Evolutionary conservation across 2,113 vertebrate genomes (phyloP).

Genomic region (Hylia prasina): DNA sequence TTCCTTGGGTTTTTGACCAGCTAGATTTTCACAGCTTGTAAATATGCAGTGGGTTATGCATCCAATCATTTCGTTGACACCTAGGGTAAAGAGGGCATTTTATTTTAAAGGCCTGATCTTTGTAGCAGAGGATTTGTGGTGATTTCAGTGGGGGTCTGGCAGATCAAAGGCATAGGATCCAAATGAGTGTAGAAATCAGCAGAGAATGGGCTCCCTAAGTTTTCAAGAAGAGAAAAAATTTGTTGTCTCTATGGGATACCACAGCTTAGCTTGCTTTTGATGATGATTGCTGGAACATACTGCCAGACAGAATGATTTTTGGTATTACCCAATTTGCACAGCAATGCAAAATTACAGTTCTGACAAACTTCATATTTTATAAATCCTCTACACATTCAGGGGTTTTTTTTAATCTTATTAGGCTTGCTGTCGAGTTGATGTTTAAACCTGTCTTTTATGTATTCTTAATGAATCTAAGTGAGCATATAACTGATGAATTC

Average conservation of each 20-base stretch:
- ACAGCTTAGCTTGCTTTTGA: constrained; percentile 14
- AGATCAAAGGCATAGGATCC: not conserved
- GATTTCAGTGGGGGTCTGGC: not conserved
- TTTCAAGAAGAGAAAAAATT: not conserved
- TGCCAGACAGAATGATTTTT: constrained; percentile 12
- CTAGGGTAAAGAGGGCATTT: not conserved
- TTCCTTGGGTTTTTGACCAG: not conserved
- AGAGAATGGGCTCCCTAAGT: not conserved
- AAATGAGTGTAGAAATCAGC: not conserved
- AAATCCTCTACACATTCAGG: not conserved
- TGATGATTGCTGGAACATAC: not conserved
- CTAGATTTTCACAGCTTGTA: not conserved
- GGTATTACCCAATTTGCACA: not conserved
- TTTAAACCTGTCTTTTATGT: constrained; percentile 50
- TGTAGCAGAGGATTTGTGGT: not conserved
- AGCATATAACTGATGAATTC: constrained; percentile 26
- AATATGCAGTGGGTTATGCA: not conserved
- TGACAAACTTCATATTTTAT: constrained; percentile 25
- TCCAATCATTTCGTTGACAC: not conserved
- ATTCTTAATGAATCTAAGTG: constrained; percentile 28
- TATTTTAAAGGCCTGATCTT: not conserved
- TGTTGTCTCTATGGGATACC: not conserved
- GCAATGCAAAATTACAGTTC: not conserved
- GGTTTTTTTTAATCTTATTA: constrained; percentile 9
- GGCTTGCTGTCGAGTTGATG: constrained; percentile 6